A percentile compares a stretch with the other conserved stretches of the same genome.
These are phyloP conservation scores for Nothobranchius kuhntae DNA, from an alignment of 2,113 vertebrate genomes.

Conservation along the genomic window DNA sequence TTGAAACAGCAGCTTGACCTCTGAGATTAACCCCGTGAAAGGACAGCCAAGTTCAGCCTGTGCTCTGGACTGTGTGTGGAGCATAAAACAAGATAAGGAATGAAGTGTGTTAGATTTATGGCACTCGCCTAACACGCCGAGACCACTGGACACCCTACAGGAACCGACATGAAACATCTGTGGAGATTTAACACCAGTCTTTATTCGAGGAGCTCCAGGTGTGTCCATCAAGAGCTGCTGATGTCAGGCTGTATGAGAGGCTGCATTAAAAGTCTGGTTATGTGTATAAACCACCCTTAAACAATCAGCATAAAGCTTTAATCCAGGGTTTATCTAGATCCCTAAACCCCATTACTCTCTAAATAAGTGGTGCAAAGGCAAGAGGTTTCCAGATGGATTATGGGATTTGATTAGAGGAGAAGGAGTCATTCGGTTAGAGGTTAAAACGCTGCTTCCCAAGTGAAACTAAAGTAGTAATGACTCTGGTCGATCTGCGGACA, in stretches of 20 bases:
- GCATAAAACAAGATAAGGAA: slow-evolving; percentile 11
- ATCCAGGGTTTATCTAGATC: slow-evolving; percentile 64
- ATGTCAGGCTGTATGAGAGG: slow-evolving; percentile 49
- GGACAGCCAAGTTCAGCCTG: slow-evolving; percentile 15
- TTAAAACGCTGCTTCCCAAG: no score
- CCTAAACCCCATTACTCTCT: slow-evolving; percentile 69
- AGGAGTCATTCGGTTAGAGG: not conserved
- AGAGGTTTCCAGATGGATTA: slow-evolving; percentile 62
- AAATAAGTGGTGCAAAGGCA: slow-evolving; percentile 66
- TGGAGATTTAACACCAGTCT: not conserved
- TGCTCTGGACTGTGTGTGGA: not conserved
- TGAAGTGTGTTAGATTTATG: not conserved
- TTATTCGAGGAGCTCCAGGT: not conserved
- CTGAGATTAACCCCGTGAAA: slow-evolving; percentile 48
- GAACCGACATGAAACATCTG: slow-evolving; percentile 32
- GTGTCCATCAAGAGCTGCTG: slow-evolving; percentile 44
- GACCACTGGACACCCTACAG: slow-evolving; percentile 2
- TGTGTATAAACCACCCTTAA: slow-evolving; percentile 53
- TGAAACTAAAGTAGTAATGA: no score
- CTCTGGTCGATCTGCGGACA: no score
- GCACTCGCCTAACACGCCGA: not conserved
- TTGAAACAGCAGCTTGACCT: slow-evolving; percentile 57
- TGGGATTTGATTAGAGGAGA: slow-evolving; percentile 28
- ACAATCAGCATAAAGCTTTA: slow-evolving; percentile 51
- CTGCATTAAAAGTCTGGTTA: slow-evolving; percentile 52